Evolutionary conservation across 2,797 vertebrate genomes (phyloP).

Genomic region (Salmo trutta): DNA sequence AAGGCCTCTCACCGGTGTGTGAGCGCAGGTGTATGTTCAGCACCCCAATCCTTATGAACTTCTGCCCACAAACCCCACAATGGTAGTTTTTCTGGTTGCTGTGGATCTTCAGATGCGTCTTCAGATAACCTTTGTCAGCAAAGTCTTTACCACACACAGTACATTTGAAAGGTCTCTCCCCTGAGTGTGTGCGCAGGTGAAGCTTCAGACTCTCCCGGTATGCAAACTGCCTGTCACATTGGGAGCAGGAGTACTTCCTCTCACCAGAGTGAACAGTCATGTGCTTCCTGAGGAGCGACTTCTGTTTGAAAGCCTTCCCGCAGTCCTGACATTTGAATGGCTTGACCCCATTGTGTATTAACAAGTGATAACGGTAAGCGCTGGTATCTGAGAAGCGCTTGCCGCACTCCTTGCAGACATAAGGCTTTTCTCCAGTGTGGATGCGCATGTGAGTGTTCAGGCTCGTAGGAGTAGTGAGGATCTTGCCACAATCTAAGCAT

Average conservation of each 20-base stretch:
- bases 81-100: no score
- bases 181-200: no score
- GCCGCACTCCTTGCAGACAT: slow-evolving; percentile 75
- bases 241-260: no score
- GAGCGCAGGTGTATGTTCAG: slow-evolving; percentile 64
- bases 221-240: no score
- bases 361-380: slow-evolving; percentile 64
- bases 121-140: no score
- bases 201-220: no score
- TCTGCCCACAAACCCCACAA: no score
- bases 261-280: slow-evolving; percentile 56
- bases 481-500: slow-evolving; percentile 74
- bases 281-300: slow-evolving; percentile 74
- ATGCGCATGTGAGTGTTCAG: slow-evolving; percentile 76
- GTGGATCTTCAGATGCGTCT: no score
- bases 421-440: slow-evolving; percentile 77
- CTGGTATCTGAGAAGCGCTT: slow-evolving; percentile 70
- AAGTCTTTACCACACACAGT: no score
- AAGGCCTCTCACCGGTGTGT: slow-evolving; percentile 9
- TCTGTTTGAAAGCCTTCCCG: slow-evolving; percentile 71
- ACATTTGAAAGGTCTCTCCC: no score
- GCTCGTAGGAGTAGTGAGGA: slow-evolving; percentile 71
- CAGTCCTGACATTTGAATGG: slow-evolving; percentile 76
- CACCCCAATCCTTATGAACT: no score
- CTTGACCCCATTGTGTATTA: slow-evolving; percentile 75